Conservation (phyloP, 2,113 vertebrate genomes). For the Epinephelus lanceolatus region DNA sequence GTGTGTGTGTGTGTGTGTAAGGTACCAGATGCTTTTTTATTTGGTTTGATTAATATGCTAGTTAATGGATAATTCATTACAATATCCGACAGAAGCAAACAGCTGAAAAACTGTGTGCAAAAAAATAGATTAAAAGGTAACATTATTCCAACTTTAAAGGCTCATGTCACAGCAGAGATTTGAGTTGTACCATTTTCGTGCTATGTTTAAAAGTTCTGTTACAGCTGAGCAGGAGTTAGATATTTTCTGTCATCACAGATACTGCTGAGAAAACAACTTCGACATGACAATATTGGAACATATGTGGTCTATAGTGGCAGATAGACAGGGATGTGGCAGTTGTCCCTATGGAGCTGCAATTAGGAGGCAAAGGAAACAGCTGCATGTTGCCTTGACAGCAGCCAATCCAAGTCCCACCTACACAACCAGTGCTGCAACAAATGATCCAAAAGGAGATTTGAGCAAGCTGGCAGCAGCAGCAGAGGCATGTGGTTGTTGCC, state of each 20-base stretch:
- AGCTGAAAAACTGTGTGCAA: constrained; percentile 11
- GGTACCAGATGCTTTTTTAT: constrained; percentile 41
- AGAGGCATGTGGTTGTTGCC: constrained; percentile 22
- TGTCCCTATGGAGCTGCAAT: background rate
- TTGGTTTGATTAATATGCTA: constrained; percentile 54
- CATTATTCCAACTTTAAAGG: constrained; percentile 18
- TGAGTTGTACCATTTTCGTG: background rate
- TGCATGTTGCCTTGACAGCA: constrained; percentile 31
- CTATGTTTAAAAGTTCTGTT: background rate
- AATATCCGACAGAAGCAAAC: constrained; percentile 28
- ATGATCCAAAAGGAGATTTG: constrained; percentile 40
- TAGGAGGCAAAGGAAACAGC: constrained; percentile 7
- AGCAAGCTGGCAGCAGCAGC: constrained; percentile 41
- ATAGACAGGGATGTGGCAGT: background rate
- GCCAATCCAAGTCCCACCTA: constrained; percentile 15
- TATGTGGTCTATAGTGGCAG: background rate
- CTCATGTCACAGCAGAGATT: constrained; percentile 14
- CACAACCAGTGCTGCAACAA: constrained; percentile 3
- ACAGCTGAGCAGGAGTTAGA: background rate
- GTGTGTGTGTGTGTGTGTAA: constrained; percentile 3
- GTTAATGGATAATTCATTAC: constrained; percentile 60
- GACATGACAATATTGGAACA: background rate
- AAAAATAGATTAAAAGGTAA: constrained; percentile 21
- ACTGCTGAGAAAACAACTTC: constrained; percentile 1
- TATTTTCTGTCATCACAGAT: background rate